Conservation (phyloP, 2,888 invertebrate species). For the Leptopilina syphax region DNA sequence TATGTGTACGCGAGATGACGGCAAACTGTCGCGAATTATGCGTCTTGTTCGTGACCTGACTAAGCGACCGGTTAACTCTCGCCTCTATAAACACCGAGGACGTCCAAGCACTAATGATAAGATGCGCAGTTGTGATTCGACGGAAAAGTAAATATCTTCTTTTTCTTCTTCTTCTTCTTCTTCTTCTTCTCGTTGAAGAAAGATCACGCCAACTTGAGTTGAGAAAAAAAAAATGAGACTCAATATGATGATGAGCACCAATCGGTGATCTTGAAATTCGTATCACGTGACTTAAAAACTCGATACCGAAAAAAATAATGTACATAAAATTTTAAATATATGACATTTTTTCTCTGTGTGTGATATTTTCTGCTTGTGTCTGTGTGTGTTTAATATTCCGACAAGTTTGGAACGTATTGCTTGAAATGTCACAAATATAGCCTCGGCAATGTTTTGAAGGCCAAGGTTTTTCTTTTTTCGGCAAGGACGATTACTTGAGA, state of each 20-base stretch:
- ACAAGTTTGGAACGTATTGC: not conserved
- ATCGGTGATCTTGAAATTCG: not conserved
- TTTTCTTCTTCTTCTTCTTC: too few species aligned
- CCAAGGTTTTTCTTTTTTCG: not conserved
- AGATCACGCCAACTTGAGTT: constrained; percentile 10
- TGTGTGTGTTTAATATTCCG: not conserved
- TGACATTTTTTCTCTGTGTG: not conserved
- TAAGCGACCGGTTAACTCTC: constrained; percentile 20
- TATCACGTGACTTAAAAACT: not conserved
- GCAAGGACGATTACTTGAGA: not conserved
- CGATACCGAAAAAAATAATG: too few species aligned
- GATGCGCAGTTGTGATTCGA: constrained; percentile 22
- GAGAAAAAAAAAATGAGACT: not conserved
- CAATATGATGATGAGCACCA: not conserved
- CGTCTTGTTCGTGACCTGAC: constrained; percentile 27
- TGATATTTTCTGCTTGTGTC: not conserved
- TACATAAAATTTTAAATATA: not conserved
- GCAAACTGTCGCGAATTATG: constrained; percentile 29
- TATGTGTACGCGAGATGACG: constrained; percentile 9
- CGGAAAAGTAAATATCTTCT: constrained; percentile 7
- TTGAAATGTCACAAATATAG: not conserved
- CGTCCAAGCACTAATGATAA: constrained; percentile 24
- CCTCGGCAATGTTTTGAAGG: not conserved
- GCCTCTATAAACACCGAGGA: constrained; percentile 28
- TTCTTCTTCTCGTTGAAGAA: constrained; percentile 12